Conservation (phyloP, 1,140 invertebrate genomes). For the Pogonognathellus flavescens region DNA sequence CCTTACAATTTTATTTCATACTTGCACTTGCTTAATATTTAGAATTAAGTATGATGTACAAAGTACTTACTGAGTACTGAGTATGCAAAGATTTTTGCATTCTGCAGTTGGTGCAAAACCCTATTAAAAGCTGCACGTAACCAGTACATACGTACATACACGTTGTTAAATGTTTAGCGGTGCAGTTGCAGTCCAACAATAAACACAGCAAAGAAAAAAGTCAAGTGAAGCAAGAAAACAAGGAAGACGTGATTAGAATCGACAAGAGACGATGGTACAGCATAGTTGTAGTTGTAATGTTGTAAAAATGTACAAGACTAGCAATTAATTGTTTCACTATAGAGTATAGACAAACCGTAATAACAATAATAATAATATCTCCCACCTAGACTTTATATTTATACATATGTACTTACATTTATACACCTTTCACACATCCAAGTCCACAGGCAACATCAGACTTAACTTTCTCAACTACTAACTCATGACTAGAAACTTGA, state of each 20-base stretch:
- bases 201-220: background rate
- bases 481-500: constrained; percentile 1
- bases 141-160: background rate
- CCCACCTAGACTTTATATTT: constrained; percentile 7
- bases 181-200: constrained; percentile 12
- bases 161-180: constrained; percentile 4
- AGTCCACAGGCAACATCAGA: background rate
- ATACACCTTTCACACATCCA: no score
- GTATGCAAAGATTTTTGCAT: no score
- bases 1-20: no score
- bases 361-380: constrained; percentile 49
- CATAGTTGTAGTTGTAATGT: constrained; percentile 3
- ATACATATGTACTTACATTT: background rate
- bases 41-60: no score
- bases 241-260: constrained; percentile 36
- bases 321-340: constrained; percentile 37
- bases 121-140: no score
- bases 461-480: constrained; percentile 39
- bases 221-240: constrained; percentile 26
- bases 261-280: background rate
- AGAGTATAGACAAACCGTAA: constrained; percentile 26
- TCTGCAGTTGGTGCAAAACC: no score
- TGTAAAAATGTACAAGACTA: constrained; percentile 18
- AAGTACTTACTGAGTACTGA: no score
- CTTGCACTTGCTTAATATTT: no score